Conservation (phyloP, 1,140 invertebrate species). For the Luehdorfia chinensis region DNA sequence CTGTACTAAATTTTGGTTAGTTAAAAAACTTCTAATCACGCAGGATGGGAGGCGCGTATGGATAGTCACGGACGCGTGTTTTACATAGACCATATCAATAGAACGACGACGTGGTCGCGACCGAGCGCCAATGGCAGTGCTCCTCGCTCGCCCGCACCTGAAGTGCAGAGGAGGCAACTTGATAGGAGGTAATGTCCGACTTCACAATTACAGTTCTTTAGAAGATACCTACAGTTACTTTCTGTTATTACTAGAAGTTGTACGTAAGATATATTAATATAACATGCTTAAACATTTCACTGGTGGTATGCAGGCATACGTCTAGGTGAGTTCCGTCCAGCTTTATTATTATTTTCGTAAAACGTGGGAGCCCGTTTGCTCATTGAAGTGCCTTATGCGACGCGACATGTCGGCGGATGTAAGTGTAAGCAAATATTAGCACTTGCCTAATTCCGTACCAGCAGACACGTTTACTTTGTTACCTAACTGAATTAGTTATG, state of each 20-base stretch:
- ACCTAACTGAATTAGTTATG: slow-evolving; percentile 32
- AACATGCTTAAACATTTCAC: too few species aligned
- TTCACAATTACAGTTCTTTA: slow-evolving; percentile 21
- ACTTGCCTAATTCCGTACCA: slow-evolving; percentile 57
- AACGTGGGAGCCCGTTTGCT: neutral
- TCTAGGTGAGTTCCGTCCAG: too few species aligned
- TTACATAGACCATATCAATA: slow-evolving; percentile 94
- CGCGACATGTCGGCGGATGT: slow-evolving; percentile 60
- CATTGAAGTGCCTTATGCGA: slow-evolving; percentile 19
- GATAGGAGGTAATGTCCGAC: slow-evolving; percentile 84
- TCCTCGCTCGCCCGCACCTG: slow-evolving; percentile 77
- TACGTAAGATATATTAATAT: too few species aligned
- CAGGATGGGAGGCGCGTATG: slow-evolving; percentile 94
- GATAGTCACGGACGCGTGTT: slow-evolving; percentile 95
- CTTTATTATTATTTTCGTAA: neutral
- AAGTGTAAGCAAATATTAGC: slow-evolving; percentile 71
- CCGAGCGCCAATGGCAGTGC: slow-evolving; percentile 80
- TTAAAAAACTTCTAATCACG: too few species aligned
- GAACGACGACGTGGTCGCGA: slow-evolving; percentile 95
- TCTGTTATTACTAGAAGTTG: too few species aligned
- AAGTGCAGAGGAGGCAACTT: slow-evolving; percentile 86
- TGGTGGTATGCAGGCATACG: too few species aligned
- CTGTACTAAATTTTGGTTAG: too few species aligned
- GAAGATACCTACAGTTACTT: neutral
- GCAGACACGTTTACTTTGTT: slow-evolving; percentile 53